These are phyloP conservation scores for Jordanella pulchra DNA, from an alignment of 2,797 vertebrate species.

Conservation along the genomic window DNA sequence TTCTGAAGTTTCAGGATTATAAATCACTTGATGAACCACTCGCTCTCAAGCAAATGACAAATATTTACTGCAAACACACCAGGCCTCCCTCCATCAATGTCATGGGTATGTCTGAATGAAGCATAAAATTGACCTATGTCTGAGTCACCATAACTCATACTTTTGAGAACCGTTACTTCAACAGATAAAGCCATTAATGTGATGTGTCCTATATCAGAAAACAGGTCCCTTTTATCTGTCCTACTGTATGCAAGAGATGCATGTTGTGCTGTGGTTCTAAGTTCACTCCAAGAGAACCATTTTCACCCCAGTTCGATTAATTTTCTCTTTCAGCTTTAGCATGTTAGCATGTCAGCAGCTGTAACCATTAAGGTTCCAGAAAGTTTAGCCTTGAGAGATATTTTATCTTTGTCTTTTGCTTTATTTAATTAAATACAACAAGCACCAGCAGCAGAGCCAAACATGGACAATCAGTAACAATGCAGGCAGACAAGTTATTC, in stretches of 20 bases:
- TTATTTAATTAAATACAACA: background rate
- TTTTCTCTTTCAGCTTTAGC: background rate
- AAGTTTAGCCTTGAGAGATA: background rate
- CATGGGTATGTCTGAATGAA: background rate
- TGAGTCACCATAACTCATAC: background rate
- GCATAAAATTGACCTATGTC: constrained; percentile 5
- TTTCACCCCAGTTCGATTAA: background rate
- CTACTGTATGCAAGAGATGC: background rate
- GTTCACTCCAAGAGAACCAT: background rate
- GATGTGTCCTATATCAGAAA: background rate
- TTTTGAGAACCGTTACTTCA: background rate
- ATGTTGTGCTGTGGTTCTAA: background rate
- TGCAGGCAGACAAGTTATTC: background rate
- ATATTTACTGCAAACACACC: background rate
- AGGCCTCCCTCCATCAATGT: background rate
- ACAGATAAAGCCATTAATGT: background rate
- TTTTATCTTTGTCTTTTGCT: background rate
- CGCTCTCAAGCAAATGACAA: background rate
- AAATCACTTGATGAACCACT: background rate
- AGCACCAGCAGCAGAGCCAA: background rate
- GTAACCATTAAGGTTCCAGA: background rate
- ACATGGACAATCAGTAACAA: background rate
- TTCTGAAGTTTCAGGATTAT: background rate
- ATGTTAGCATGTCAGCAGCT: background rate
- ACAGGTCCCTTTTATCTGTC: background rate